Evolutionary conservation across 2,888 invertebrate species (phyloP).

Genomic region (Escarpia spicata): DNA sequence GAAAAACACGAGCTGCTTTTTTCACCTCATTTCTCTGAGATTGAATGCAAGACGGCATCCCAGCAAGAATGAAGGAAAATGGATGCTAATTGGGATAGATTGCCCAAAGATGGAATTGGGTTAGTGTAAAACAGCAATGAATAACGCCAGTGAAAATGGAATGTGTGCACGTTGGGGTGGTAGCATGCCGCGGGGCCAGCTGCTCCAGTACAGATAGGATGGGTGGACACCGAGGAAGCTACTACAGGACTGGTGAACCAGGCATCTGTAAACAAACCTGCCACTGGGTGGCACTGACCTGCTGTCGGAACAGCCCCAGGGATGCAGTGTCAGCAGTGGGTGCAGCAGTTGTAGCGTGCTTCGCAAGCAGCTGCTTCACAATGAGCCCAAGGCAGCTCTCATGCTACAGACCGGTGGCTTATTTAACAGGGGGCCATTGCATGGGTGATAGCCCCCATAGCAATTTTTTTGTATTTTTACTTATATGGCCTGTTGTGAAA

Average conservation of each 20-base stretch:
- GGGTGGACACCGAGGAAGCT: neutral
- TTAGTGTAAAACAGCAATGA: neutral
- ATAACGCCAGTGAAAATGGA: neutral
- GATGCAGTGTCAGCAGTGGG: neutral
- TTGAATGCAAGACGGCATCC: neutral
- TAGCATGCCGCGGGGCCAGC: neutral
- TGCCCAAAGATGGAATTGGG: neutral
- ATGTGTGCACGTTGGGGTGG: neutral
- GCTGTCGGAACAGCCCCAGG: neutral
- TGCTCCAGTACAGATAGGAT: constrained; percentile 4
- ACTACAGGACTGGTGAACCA: neutral
- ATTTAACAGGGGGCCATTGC: too few relatives aligned
- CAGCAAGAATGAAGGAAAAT: neutral
- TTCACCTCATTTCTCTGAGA: neutral
- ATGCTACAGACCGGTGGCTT: too few relatives aligned
- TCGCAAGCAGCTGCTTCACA: neutral
- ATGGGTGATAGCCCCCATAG: too few relatives aligned
- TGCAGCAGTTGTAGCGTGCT: neutral
- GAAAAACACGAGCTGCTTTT: neutral
- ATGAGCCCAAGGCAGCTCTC: neutral
- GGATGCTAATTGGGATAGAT: constrained; percentile 11
- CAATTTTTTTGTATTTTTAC: too few relatives aligned
- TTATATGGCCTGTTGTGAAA: too few relatives aligned
- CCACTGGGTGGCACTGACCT: neutral
- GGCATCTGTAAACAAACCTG: neutral